A percentile compares a stretch with the other conserved stretches of the same genome.
Evolutionary conservation across 2,888 invertebrate genomes (phyloP).

Genomic region (Drosophila falleni): DNA sequence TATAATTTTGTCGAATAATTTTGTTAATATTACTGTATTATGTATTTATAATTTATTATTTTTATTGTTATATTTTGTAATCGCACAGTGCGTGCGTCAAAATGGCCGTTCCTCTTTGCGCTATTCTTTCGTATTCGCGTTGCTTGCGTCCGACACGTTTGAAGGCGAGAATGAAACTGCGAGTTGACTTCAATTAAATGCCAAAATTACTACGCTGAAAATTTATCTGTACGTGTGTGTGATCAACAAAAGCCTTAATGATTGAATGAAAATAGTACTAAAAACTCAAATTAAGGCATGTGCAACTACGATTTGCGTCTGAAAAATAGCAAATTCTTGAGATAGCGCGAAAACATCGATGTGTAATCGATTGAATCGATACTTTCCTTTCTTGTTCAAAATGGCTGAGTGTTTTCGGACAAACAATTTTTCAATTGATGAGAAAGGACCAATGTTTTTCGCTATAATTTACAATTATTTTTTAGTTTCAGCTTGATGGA

Average conservation of each 20-base stretch:
- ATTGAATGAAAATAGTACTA: constrained; percentile 29
- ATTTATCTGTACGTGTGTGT: constrained; percentile 25
- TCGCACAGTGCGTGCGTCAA: constrained; percentile 48
- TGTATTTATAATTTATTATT: constrained; percentile 12
- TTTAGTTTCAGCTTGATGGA: not conserved
- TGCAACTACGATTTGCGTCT: constrained; percentile 17
- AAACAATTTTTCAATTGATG: no score
- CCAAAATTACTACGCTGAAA: constrained; percentile 35
- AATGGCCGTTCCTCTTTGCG: constrained; percentile 56
- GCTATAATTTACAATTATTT: not conserved
- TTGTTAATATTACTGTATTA: constrained; percentile 31
- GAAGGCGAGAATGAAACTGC: constrained; percentile 55
- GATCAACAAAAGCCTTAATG: constrained; percentile 23
- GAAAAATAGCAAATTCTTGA: constrained; percentile 7
- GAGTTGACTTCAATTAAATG: constrained; percentile 39
- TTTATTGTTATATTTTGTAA: constrained; percentile 47
- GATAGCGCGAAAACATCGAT: constrained; percentile 3
- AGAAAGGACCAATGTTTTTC: no score
- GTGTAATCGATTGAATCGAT: not conserved
- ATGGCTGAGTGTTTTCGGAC: not conserved
- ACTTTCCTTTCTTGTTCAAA: not conserved
- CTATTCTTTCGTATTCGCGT: constrained; percentile 11
- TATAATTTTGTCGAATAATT: constrained; percentile 63
- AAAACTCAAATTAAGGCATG: constrained; percentile 13
- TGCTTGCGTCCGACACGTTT: constrained; percentile 40